phyloP scores from a whole-genome alignment of 1,140 invertebrate species.

The Heliconius himera region DNA sequence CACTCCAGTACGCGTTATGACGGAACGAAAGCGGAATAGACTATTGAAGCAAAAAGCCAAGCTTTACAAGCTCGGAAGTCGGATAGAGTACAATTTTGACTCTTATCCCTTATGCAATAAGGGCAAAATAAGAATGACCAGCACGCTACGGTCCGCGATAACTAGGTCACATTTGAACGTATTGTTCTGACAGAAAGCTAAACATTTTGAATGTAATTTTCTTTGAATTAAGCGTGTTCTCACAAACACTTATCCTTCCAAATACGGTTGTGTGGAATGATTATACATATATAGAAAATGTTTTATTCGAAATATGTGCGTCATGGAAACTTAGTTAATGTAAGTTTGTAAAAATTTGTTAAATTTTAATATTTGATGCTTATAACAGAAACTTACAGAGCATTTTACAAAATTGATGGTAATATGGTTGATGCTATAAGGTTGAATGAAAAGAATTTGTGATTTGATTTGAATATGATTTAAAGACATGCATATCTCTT shows the following conservation, averaged over 20 bases:
- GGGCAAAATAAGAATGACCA: background rate
- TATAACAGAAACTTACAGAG: no score
- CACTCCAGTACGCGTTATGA: conserved; percentile 31
- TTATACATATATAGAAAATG: background rate
- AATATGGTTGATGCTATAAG: no score
- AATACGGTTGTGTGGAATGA: conserved; percentile 3
- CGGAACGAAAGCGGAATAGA: conserved; percentile 31
- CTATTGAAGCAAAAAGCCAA: conserved; percentile 35
- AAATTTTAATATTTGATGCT: background rate
- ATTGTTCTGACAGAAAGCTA: conserved; percentile 33
- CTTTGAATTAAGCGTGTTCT: conserved; percentile 23
- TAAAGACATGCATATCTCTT: no score
- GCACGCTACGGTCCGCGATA: background rate
- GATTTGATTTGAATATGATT: no score
- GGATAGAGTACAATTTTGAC: conserved; percentile 14
- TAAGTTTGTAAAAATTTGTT: background rate
- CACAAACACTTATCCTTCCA: conserved; percentile 9
- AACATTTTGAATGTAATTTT: conserved; percentile 25
- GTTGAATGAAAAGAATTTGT: no score
- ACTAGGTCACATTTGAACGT: conserved; percentile 32
- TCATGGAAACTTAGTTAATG: background rate
- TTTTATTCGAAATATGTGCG: background rate
- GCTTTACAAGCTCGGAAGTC: conserved; percentile 18
- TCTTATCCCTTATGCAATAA: conserved; percentile 3
- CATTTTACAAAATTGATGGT: no score